Base-by-base conservation (phyloP, 1,140 invertebrate species). In the Eupristina koningsbergeri region DNA sequence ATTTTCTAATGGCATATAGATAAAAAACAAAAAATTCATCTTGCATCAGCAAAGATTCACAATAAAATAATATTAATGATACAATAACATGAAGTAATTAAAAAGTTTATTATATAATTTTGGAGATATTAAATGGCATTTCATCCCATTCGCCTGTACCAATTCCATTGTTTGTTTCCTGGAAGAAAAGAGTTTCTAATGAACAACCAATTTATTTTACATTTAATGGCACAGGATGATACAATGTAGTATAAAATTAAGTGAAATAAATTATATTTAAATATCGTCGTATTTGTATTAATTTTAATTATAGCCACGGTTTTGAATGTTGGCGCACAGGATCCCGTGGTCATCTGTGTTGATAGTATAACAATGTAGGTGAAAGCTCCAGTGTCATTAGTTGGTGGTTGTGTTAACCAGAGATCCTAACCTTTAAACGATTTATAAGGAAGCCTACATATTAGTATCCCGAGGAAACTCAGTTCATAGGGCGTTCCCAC, bases 401-500 rank as follows among this genome's bases (percentile, higher is more conserved):
- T 7, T 29, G 26, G 26, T 3, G 9, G 0, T 2, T 3, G 22
- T 9, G 22, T 15, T 31, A 64, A 31, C 15, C 29, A 13, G n/a
- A 31, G 8, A 9, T 64, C 15, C 29, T 13, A 29, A 15, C 3
- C 29, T 64, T 15, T 0, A 34, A 34, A 11, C 29, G 8, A 15
- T 64, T 64, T 34, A 15, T 64, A 64, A 11, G 61, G 15, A 64
- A 63, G 58, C 26, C 26, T 29, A 34, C 61, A 34, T 11, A 34
- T 31, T 64, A 11, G 31, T 64, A 64, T 29, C 61, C 31, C 9
- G 61, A 31, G 61, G 61, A 64, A 64, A 64, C 61, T 15, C 31
- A 13, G 61, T 64, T 64, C 61, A 64, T 64, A 64, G 29, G 61
- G 61, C 61, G 61, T 64, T 64, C 29, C 61, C 61, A 64, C 3